Evolutionary conservation across 2,797 vertebrate species (phyloP).

Genomic region (Alfaro cultratus): DNA sequence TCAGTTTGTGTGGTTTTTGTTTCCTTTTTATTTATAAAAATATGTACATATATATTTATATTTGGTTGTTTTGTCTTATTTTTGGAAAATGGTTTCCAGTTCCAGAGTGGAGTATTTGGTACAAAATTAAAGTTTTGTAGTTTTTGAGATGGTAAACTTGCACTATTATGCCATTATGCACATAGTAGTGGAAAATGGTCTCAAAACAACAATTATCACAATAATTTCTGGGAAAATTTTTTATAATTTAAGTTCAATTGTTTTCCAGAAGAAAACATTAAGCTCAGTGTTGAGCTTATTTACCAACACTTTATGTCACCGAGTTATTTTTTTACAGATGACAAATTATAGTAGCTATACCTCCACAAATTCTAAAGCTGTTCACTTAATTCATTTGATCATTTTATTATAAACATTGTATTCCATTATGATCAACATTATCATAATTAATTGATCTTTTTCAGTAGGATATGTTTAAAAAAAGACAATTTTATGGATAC

Average conservation of each 20-base stretch:
- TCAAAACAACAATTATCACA: too few species aligned
- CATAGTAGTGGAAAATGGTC: too few species aligned
- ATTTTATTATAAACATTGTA: not conserved
- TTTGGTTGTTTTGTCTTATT: not conserved
- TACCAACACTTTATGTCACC: not conserved
- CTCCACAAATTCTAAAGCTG: not conserved
- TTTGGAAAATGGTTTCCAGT: not conserved
- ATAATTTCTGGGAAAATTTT: too few species aligned
- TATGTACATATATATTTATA: not conserved
- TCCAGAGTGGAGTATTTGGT: too few species aligned
- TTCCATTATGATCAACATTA: not conserved
- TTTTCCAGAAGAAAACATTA: not conserved
- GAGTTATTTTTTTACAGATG: not conserved
- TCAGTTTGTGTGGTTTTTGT: not conserved
- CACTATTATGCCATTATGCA: too few species aligned
- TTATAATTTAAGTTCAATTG: not conserved
- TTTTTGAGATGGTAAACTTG: too few species aligned
- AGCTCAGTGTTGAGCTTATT: not conserved
- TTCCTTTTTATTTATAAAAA: not conserved
- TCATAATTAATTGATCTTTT: not conserved
- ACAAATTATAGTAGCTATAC: not conserved
- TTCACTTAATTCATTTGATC: not conserved
- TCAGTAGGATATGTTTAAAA: not conserved
- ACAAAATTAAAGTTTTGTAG: too few species aligned
- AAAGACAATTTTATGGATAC: not conserved